Base-by-base conservation (phyloP, 2,113 vertebrate species). In the Brachypteracias leptosomus region DNA sequence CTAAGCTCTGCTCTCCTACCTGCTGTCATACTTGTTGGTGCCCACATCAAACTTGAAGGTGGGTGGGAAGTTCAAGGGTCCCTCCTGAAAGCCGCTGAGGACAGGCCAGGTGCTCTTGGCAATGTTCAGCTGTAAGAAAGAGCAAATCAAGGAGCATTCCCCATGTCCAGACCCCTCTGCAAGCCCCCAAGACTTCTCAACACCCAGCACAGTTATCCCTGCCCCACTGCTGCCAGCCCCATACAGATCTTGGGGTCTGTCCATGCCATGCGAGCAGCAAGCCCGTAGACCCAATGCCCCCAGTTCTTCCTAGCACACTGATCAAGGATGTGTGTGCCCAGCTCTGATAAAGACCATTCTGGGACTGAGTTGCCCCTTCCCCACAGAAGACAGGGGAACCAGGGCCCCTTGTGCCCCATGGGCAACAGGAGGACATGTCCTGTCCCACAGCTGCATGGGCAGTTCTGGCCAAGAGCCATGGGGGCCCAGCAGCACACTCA, bases 41-140 rank as follows among this genome's bases (percentile, higher is more conserved):
- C 99, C 99, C 95, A 99, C 99, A 17, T 99, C 99, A 51, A 99
- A 99, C 95, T 99, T 99, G 97, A 99, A 99, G 7, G 99, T 99
- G 13, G 99, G 99, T 7, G 99, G 99, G 61, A 99, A 99, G 85
- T 98, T 98, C 26, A 99, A 98, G 6, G 98, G 97, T 7, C 99
- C 99, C 88, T 99, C 99, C 66, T 98, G 97, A 95, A 99, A 99
- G 36, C 99, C 99, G 7, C 98, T 99, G 90, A 99, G 98, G 85
- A 99, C 98, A 61, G 98, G 98, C 98, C 99, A 99, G 13, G 98
- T 98, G 80, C 51, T 98, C 97, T 99, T 99, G 58, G 99, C 99
- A 96, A 99, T 99, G 97, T 99, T 99, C 95, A 99, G 98, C 99
- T 99, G 97, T 36, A 78, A 61, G 88, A 85, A 61, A 92, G 15